These are phyloP conservation scores for Xenopus tropicalis DNA, from an alignment of 2,113 vertebrate genomes.

Conservation along the genomic window UCB_Xtro_10.0 CM004444.2:103797501-103798000, in stretches of 20 bases:
- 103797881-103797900: neutral
- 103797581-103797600: slow-evolving; percentile 14
- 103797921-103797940: too few species aligned
- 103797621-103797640: slow-evolving; percentile 20
- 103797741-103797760: neutral
- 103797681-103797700: slow-evolving; percentile 16
- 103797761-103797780: neutral
- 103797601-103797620: slow-evolving; percentile 6
- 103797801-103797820: neutral
- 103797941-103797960: too few species aligned
- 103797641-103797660: slow-evolving; percentile 9
- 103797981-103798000: too few species aligned
- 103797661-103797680: slow-evolving; percentile 14
- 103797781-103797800: slow-evolving; percentile 7
- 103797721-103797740: neutral
- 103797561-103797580: slow-evolving; percentile 11
- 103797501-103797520: slow-evolving; percentile 1
- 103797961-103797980: too few species aligned
- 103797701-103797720: slow-evolving; percentile 15
- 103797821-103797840: neutral
- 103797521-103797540: slow-evolving; percentile 12
- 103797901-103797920: too few species aligned
- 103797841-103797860: neutral
- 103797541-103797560: neutral
- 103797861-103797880: neutral